phyloP scores from a whole-genome alignment of 2,888 invertebrate genomes.

The Andrena flavipes region DNA sequence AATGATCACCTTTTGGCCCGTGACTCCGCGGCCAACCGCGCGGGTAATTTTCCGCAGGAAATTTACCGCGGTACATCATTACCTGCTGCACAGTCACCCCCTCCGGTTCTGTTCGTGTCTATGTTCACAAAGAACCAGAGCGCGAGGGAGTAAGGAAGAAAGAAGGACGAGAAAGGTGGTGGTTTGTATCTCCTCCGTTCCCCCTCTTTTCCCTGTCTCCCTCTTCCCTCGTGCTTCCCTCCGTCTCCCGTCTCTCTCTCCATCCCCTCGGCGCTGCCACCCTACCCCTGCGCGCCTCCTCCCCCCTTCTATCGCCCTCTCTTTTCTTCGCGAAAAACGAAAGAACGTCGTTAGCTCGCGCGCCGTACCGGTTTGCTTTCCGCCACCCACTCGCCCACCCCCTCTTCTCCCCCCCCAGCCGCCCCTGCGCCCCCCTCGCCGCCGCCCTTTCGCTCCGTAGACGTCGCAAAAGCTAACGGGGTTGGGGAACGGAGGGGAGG shows the following conservation, averaged over 20 bases:
- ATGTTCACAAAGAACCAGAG: constrained; percentile 65
- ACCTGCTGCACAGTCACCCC: constrained; percentile 66
- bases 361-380: constrained; percentile 69
- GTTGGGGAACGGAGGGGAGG: constrained; percentile 59
- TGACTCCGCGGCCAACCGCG: constrained; percentile 66
- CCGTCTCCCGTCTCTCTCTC: constrained; percentile 33
- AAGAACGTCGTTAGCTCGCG: constrained; percentile 81
- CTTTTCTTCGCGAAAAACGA: constrained; percentile 74
- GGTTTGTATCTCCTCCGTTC: constrained; percentile 46
- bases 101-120: constrained; percentile 52
- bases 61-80: constrained; percentile 75
- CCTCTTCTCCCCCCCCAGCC: constrained; percentile 57
- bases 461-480: constrained; percentile 78
- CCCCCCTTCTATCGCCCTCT: constrained; percentile 30
- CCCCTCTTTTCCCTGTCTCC: constrained; percentile 29
- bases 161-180: constrained; percentile 26
- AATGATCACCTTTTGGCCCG: constrained; percentile 65
- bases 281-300: constrained; percentile 22
- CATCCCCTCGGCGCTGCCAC: constrained; percentile 14
- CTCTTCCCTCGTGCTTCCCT: constrained; percentile 16
- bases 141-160: constrained; percentile 41
- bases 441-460: constrained; percentile 60
- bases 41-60: constrained; percentile 74
- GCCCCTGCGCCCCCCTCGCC: constrained; percentile 55
- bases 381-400: constrained; percentile 33